Evolutionary conservation across 2,888 invertebrate genomes (phyloP), one percentile per base, ranked within the genome.

Genomic region (Melipona bicolor): DNA sequence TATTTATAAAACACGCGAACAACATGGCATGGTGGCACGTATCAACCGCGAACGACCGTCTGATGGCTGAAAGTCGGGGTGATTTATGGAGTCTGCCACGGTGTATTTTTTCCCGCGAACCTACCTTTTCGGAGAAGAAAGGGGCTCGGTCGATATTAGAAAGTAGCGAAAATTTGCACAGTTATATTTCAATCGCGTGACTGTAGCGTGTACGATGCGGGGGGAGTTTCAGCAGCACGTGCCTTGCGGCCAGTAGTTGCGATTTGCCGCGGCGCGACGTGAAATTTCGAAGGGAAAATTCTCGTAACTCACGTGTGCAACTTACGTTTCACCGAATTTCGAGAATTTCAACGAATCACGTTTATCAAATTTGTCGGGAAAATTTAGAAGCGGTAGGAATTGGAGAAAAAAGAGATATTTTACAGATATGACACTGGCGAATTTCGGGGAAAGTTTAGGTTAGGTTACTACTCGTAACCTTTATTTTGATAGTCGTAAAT

Each of bases 171-270:
- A 74, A 74, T 82, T 54, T 74, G 17, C 74, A 52, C 62, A 54
- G 65, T 72, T 74, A 71, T 75, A 84, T 76, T 83, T 76, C 68
- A 84, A 79, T 84, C 84, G 72, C 74, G 74, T 59, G 83, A 71
- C 68, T n/a, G 15, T n/a, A 19, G 6, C 17, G n/a, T 24, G 49
- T 64, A 69, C 62, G 62, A 32, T 4, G 15, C 11, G 52, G 15
- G 61, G 36, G 52, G 19, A 32, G n/a, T 61, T 78, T 79, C 11
- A 52, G 54, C 17, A 27, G 68, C 27, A 54, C 64, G 32, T 76
- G 78, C 4, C 67, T 65, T 32, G 27, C 24, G 11, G 36, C 27
- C 54, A 19, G 24, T 62, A 19, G 24, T 61, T 17, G 59, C 27
- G 71, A 50, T 59, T 78, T 54, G 67, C 62, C 15, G 61, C 11